A percentile compares a stretch with the other conserved stretches of the same genome.
Evolutionary conservation across 2,888 invertebrate species (phyloP).

Genomic region (Adineta ricciae): DNA sequence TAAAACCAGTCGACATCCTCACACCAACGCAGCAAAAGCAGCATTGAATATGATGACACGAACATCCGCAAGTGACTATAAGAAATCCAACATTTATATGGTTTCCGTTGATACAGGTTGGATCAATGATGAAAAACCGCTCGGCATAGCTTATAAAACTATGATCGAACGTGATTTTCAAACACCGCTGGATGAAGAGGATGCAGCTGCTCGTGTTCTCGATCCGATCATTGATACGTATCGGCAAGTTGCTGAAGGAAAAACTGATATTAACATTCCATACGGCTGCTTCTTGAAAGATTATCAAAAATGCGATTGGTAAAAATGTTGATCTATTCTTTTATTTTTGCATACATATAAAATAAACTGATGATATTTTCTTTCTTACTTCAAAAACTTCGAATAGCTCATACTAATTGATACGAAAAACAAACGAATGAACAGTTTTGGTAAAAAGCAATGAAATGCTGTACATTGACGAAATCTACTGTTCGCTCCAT

Average conservation of each 20-base stretch:
- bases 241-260: not conserved
- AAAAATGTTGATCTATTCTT: too few species aligned
- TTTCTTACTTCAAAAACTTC: too few species aligned
- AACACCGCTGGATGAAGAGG: slow-evolving; percentile 23
- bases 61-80: slow-evolving; percentile 35
- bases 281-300: slow-evolving; percentile 24
- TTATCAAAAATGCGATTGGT: slow-evolving; percentile 10
- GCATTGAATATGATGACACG: slow-evolving; percentile 37
- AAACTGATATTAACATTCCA: slow-evolving; percentile 1
- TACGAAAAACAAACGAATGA: not conserved
- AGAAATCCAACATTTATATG: slow-evolving; percentile 33
- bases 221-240: slow-evolving; percentile 11
- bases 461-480: not conserved
- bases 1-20: slow-evolving; percentile 35
- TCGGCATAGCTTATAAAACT: not conserved
- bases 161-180: slow-evolving; percentile 9
- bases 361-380: too few species aligned
- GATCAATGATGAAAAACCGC: slow-evolving; percentile 15
- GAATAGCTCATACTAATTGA: not conserved
- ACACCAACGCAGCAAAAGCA: slow-evolving; percentile 37
- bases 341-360: too few species aligned
- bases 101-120: slow-evolving; percentile 36
- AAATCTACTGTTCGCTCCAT: slow-evolving; percentile 27
- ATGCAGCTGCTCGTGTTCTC: slow-evolving; percentile 25
- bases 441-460: not conserved